These are phyloP conservation scores for Acanthoscelides obtectus DNA, from an alignment of 2,888 invertebrate species.

Conservation along the genomic window DNA sequence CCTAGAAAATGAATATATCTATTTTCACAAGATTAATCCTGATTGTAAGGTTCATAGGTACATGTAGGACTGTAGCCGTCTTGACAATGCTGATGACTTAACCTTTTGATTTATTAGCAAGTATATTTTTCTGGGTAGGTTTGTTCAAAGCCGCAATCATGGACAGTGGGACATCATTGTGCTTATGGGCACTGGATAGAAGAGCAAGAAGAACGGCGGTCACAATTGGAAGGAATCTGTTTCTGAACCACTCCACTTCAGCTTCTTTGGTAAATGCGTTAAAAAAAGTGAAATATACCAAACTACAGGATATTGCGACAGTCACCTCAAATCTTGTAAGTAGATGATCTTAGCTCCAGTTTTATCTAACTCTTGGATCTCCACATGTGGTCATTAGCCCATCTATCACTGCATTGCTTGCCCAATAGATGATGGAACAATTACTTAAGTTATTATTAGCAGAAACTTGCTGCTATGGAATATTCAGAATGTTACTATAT, in stretches of 20 bases:
- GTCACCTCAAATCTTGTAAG: conserved; percentile 9
- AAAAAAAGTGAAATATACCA: conserved; percentile 16
- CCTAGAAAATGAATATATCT: no score
- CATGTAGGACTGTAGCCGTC: no score
- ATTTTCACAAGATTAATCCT: no score
- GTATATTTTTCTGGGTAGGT: conserved; percentile 18
- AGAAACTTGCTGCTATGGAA: no score
- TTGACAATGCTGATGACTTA: no score
- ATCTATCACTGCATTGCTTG: neutral
- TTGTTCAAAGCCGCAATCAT: conserved; percentile 30
- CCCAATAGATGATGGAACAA: no score
- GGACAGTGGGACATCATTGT: conserved; percentile 29
- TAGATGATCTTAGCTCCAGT: neutral
- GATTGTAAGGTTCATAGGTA: no score
- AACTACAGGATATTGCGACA: conserved; percentile 14
- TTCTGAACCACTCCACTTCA: conserved; percentile 15
- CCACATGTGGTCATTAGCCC: neutral
- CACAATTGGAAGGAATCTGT: conserved; percentile 13
- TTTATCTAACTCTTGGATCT: no score
- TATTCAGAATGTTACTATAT: no score
- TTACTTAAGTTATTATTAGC: no score
- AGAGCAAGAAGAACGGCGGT: conserved; percentile 18
- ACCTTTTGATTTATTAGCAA: no score
- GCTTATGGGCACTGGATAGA: conserved; percentile 27
- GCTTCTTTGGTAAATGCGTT: conserved; percentile 16